Conservation (phyloP, 2,113 vertebrate genomes). For the Pica pica region DNA sequence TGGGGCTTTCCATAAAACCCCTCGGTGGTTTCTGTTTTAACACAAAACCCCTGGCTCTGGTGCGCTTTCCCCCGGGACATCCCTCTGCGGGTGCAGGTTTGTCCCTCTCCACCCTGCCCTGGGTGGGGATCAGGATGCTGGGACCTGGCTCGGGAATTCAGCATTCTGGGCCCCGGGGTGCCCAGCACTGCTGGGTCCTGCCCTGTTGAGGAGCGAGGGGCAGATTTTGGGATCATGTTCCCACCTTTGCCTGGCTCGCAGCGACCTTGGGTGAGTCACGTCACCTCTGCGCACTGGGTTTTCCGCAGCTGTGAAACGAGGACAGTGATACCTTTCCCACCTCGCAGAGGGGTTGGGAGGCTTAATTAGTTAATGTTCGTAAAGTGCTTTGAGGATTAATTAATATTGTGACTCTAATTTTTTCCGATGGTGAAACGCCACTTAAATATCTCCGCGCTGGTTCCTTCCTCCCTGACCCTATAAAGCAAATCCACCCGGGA, state of each 20-base stretch:
- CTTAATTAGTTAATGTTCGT: conserved; percentile 61
- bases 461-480: background rate
- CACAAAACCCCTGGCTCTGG: background rate
- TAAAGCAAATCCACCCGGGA: background rate
- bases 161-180: background rate
- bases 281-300: rapidly evolving
- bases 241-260: rapidly evolving
- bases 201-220: rapidly evolving
- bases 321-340: conserved; percentile 29
- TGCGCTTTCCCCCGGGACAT: background rate
- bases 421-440: background rate
- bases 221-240: background rate
- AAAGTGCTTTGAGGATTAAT: conserved; percentile 67
- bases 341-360: conserved; percentile 19
- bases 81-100: rapidly evolving
- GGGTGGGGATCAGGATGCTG: background rate
- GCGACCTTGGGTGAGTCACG: background rate
- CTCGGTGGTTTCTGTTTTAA: background rate
- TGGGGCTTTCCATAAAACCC: background rate
- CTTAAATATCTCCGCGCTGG: background rate
- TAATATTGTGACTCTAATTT: conserved; percentile 55
- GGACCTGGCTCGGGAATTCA: rapidly evolving
- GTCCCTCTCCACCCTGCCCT: background rate
- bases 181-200: background rate
- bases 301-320: background rate